Evolutionary conservation across 2,113 vertebrate genomes (phyloP), one percentile per base, ranked within the genome.

Genomic region (Platycercus adscitus): DNA sequence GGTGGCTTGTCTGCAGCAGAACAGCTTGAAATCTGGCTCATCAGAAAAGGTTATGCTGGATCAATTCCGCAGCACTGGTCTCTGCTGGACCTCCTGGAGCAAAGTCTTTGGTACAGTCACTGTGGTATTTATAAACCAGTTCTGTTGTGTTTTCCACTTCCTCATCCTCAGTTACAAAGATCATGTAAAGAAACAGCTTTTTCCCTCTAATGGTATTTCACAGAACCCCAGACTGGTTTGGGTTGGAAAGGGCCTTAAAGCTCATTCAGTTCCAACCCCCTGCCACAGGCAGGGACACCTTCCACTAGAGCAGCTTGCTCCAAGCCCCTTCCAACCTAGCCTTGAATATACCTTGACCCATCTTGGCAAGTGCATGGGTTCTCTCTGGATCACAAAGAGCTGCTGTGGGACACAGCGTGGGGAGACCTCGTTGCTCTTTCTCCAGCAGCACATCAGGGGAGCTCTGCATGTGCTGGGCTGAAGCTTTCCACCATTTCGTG

Each of bases 381-480:
- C 35, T 41, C 46, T 26, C 9, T 2, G 58, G 49, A 37, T 60
- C 35, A 7, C 61, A n/a, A 11, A 18, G 1, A 15, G 70, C 37
- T 63, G 47, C 61, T 82, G 82, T 23, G 31, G 69, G 68, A 3
- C 28, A 26, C 56, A 11, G 37, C 52, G 0, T 16, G 39, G 11
- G 28, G 10, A 28, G 71, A n/a, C 11, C 28, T 35, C 8, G 0
- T 4, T 0, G 3, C 8, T 0, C 3, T 3, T 24, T 28, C 4
- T 8, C 24, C 68, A 21, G 37, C 47, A 14, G 56, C n/a, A 10
- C 19, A 7, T 14, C 24, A 20, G 17, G n/a, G 31, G 33, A 17
- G 20, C 7, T 35, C 2, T 21, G 68, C 81, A 7, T 0, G 31
- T 0, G 9, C 72, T 46, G 72, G 18, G 15, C 69, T 26, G 58